Base-by-base conservation (phyloP, 2,113 vertebrate species). In the Scytalopus superciliaris region DNA sequence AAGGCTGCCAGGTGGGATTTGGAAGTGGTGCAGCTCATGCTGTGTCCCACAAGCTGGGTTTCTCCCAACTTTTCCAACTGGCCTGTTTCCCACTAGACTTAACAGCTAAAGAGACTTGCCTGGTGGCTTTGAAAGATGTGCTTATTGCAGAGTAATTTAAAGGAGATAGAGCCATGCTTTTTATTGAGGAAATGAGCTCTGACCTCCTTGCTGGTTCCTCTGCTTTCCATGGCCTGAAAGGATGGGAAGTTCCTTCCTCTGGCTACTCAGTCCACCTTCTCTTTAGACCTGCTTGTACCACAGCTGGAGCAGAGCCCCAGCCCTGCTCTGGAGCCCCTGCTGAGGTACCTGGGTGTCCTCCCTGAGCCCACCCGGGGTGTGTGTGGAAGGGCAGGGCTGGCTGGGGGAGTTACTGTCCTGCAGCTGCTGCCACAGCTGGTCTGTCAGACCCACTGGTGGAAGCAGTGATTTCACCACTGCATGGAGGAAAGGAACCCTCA, bases 301-400 rank as follows among this genome's bases (percentile, higher is more conserved):
- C n/a, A 33, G 56, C 47, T 22, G 33, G 66, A 77, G 84, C 72
- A 33, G 57, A 44, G 70, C n/a, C 18, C 28, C 18, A 18, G 6
- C 12, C 22, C 35, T 63, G 69, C 30, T 8, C 52, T 35, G 91
- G 49, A 42, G 84, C 55, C 3, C 1, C 23, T 33, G 40, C n/a
- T 33, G 60, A 3, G 31, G 57, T 28, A 4, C 47, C 75, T 14
- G 64, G 1, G 44, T 45, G 75, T 39, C 66, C 49, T 33, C 1
- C 8, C 0, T 6, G 45, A 22, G 3, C 0, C 24, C 9, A 9
- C 56, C 28, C 2, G 6, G 6, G 15, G 4, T 15, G 31, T 1
- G 1, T 6, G 15, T 14, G 53, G 5, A 5, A 3, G 39, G 49
- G 56, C 5, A 45, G n/a, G 73, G 55, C 44, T 31, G 7, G 3